Evolutionary conservation across 2,113 vertebrate genomes (phyloP).

Genomic region (Cyprinodon variegatus): DNA sequence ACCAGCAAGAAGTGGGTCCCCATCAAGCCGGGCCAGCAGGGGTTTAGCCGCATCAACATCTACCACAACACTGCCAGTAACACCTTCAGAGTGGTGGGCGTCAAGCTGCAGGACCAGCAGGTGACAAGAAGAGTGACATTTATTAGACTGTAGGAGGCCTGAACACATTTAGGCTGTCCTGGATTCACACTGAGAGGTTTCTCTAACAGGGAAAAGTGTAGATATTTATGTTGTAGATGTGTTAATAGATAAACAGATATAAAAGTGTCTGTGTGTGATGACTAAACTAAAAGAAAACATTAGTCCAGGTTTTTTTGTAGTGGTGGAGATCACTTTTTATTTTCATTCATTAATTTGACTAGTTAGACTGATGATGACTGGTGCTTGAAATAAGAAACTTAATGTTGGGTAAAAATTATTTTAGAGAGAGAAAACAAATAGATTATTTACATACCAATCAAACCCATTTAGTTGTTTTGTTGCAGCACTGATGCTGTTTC

Average conservation of each 20-base stretch:
- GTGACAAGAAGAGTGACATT: conserved; percentile 58
- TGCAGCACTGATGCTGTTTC: too few relatives aligned
- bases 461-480: too few relatives aligned
- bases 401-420: too few relatives aligned
- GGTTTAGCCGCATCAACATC: conserved; percentile 98
- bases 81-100: conserved; percentile 96
- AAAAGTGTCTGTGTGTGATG: neutral
- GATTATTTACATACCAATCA: too few relatives aligned
- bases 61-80: conserved; percentile 97
- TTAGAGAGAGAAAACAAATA: too few relatives aligned
- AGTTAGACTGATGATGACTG: too few relatives aligned
- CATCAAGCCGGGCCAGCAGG: conserved; percentile 97
- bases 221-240: neutral
- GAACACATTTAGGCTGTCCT: neutral
- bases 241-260: neutral
- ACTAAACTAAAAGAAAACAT: neutral
- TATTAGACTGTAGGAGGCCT: neutral
- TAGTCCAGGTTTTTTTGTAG: neutral
- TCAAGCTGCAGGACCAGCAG: conserved; percentile 99
- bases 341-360: neutral
- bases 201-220: too few relatives aligned
- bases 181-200: neutral
- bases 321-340: neutral
- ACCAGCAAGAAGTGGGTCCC: conserved; percentile 99
- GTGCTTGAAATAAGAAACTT: too few relatives aligned